A percentile compares a stretch with the other conserved stretches of the same genome.
phyloP scores from a whole-genome alignment of 2,888 invertebrate genomes.

The Limnephilus lunatus region DNA sequence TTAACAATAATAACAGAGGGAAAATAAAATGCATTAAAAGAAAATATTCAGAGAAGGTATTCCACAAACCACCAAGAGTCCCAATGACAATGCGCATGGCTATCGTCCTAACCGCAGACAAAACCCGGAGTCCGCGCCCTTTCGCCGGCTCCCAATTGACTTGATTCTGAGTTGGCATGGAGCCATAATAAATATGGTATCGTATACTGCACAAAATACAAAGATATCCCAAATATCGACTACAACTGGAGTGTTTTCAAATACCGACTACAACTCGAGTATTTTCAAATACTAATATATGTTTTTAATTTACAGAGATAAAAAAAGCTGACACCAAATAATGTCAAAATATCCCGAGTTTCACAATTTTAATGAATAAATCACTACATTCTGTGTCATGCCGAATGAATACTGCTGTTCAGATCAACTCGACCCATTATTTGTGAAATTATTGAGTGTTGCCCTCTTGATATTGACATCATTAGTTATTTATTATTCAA shows the following conservation, averaged over 20 bases:
- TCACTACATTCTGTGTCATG: neutral
- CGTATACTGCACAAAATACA: too few species aligned
- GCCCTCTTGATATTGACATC: slow-evolving; percentile 2
- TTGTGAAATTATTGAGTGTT: neutral
- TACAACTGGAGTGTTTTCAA: neutral
- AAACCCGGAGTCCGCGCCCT: too few species aligned
- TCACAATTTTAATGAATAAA: neutral
- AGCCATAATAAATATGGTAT: too few species aligned
- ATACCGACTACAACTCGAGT: neutral
- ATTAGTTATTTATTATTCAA: neutral
- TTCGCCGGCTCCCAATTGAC: too few species aligned
- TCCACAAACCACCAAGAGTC: too few species aligned
- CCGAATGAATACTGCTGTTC: neutral
- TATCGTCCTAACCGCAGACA: too few species aligned
- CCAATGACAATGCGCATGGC: too few species aligned
- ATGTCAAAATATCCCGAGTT: neutral
- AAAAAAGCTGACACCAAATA: neutral
- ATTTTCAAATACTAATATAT: neutral
- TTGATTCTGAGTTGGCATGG: too few species aligned
- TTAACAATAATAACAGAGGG: too few species aligned
- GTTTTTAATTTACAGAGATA: neutral
- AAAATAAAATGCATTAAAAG: too few species aligned
- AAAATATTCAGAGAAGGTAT: too few species aligned
- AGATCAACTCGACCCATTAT: neutral
- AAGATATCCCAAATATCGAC: neutral